Percentiles rank a stretch among this genome's conserved stretches.
Conservation (phyloP, 2,113 vertebrate genomes). For the Spermophilus dauricus region DNA sequence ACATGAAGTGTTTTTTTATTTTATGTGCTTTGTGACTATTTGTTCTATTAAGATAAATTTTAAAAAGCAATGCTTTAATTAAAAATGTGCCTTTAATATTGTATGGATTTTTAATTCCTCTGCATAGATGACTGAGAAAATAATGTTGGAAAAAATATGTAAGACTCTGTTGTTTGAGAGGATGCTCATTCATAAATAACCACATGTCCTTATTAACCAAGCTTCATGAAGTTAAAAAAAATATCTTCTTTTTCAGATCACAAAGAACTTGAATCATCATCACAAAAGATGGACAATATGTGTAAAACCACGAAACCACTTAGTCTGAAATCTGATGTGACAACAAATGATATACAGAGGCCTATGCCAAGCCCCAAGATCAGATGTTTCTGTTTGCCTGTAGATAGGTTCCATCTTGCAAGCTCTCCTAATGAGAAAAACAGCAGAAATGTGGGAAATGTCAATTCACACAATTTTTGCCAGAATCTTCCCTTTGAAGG, state of each 20-base stretch:
- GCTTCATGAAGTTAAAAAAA: neutral
- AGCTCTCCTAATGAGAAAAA: conserved; percentile 90
- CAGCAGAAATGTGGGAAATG: conserved; percentile 77
- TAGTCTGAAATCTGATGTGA: conserved; percentile 86
- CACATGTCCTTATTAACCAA: neutral
- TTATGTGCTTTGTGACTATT: too few relatives aligned
- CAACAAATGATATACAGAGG: conserved; percentile 89
- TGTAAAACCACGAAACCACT: conserved; percentile 77
- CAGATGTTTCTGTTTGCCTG: conserved; percentile 94
- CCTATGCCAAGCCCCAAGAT: conserved; percentile 90
- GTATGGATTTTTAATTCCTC: too few relatives aligned
- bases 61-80: too few relatives aligned
- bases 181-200: neutral
- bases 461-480: conserved; percentile 83
- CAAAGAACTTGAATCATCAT: conserved; percentile 85
- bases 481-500: conserved; percentile 92
- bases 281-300: conserved; percentile 81
- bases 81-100: too few relatives aligned
- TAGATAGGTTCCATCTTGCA: conserved; percentile 86
- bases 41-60: too few relatives aligned
- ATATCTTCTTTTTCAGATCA: conserved; percentile 83
- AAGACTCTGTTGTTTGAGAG: too few relatives aligned
- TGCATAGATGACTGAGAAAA: too few relatives aligned
- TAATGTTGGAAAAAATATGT: too few relatives aligned
- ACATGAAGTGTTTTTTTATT: too few relatives aligned